phyloP scores from a whole-genome alignment of 2,113 vertebrate species.

The Istiophorus platypterus region DNA sequence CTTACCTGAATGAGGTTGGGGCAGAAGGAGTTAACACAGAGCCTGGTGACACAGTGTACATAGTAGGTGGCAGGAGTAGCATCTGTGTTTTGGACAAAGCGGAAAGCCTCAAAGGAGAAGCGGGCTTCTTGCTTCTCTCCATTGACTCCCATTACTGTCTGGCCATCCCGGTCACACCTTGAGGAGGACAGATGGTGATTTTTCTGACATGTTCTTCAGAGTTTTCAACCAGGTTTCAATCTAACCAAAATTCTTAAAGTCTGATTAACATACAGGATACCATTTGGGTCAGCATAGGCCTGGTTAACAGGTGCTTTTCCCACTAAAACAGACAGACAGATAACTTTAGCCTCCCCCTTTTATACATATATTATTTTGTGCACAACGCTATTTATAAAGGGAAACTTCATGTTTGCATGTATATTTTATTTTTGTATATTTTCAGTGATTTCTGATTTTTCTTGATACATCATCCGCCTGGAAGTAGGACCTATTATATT shows the following conservation, averaged over 20 bases:
- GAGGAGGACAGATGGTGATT: not conserved
- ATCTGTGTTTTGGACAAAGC: constrained; percentile 71
- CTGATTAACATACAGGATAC: too few relatives aligned
- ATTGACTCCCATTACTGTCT: constrained; percentile 75
- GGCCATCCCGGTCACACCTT: constrained; percentile 78
- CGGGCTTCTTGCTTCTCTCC: constrained; percentile 71
- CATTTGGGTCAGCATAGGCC: not conserved
- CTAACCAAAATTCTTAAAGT: too few relatives aligned
- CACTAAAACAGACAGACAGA: not conserved
- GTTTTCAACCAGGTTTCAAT: too few relatives aligned
- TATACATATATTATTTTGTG: not conserved
- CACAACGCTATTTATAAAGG: too few relatives aligned
- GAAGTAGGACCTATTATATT: not conserved
- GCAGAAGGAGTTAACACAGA: constrained; percentile 75
- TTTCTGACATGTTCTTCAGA: not conserved
- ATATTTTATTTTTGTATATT: too few relatives aligned
- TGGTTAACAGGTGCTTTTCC: not conserved
- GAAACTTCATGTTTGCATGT: not conserved
- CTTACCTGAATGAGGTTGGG: constrained; percentile 66
- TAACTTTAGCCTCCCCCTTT: not conserved
- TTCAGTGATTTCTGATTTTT: too few relatives aligned
- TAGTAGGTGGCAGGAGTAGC: constrained; percentile 73
- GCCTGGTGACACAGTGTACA: constrained; percentile 79
- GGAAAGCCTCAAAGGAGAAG: constrained; percentile 83
- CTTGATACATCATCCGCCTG: not conserved